phyloP scores from a whole-genome alignment of 2,888 invertebrate species.

The Stenolophus ochropezus region DNA sequence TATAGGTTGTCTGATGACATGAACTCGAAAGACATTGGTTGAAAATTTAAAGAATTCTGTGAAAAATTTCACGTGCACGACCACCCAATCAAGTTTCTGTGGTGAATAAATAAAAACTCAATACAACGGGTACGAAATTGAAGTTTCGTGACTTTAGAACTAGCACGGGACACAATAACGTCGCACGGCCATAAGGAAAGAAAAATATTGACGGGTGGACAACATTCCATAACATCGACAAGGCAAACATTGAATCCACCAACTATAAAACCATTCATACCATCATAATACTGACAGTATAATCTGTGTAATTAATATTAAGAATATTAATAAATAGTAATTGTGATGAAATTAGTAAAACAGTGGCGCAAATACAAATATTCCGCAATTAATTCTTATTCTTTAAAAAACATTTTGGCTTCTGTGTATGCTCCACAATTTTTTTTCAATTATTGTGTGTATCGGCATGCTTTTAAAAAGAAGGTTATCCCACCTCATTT shows the following conservation, averaged over 20 bases:
- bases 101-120: slow-evolving; percentile 49
- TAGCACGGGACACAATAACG: background rate
- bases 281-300: background rate
- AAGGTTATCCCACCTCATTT: too few relatives aligned
- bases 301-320: too few relatives aligned
- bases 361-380: too few relatives aligned
- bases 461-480: too few relatives aligned
- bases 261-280: too few relatives aligned
- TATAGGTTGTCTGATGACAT: background rate
- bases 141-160: slow-evolving; percentile 35
- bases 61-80: slow-evolving; percentile 16
- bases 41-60: slow-evolving; percentile 8
- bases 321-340: too few relatives aligned
- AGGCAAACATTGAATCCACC: too few relatives aligned
- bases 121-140: slow-evolving; percentile 25
- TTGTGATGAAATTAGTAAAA: too few relatives aligned
- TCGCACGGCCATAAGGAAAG: background rate
- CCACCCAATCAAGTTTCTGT: slow-evolving; percentile 17
- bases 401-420: too few relatives aligned
- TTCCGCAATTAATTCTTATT: too few relatives aligned
- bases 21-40: background rate
- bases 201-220: background rate
- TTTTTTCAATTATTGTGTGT: too few relatives aligned
- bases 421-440: too few relatives aligned
- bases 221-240: background rate